Conservation (phyloP, 2,888 invertebrate species). For the Slavum lentiscoides region DNA sequence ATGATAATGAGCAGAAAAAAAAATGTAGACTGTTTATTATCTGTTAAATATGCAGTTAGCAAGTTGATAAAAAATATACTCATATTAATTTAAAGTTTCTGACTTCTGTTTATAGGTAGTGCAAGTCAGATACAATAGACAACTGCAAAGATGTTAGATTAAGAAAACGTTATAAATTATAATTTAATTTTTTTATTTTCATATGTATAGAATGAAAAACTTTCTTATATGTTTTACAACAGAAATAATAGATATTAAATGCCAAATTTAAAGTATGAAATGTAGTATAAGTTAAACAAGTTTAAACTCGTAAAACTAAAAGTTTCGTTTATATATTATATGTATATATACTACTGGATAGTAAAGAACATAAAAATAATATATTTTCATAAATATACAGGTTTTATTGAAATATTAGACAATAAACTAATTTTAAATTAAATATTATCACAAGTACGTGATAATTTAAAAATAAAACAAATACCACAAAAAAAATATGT, state of each 20-base stretch:
- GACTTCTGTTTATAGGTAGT: too few relatives aligned
- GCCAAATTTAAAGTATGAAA: slow-evolving; percentile 31
- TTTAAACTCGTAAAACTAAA: slow-evolving; percentile 11
- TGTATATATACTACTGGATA: neutral
- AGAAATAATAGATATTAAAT: slow-evolving; percentile 13
- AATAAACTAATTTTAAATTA: neutral
- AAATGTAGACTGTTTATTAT: too few relatives aligned
- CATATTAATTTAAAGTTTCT: too few relatives aligned
- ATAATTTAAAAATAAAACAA: too few relatives aligned
- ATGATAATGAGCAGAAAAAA: too few relatives aligned
- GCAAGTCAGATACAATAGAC: too few relatives aligned
- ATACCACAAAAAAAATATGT: too few relatives aligned
- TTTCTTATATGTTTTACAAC: neutral
- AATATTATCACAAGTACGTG: too few relatives aligned
- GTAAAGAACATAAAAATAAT: neutral
- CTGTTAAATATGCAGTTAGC: too few relatives aligned
- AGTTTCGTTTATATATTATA: slow-evolving; percentile 22
- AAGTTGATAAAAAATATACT: too few relatives aligned
- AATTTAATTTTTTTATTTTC: neutral
- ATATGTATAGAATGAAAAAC: slow-evolving; percentile 10
- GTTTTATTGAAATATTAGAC: neutral
- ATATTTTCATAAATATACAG: neutral
- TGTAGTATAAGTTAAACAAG: slow-evolving; percentile 36
- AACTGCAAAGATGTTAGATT: neutral
- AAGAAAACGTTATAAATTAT: slow-evolving; percentile 13